These are phyloP conservation scores for Tolmerus cingulatus DNA, from an alignment of 2,888 invertebrate species.

Conservation along the genomic window DNA sequence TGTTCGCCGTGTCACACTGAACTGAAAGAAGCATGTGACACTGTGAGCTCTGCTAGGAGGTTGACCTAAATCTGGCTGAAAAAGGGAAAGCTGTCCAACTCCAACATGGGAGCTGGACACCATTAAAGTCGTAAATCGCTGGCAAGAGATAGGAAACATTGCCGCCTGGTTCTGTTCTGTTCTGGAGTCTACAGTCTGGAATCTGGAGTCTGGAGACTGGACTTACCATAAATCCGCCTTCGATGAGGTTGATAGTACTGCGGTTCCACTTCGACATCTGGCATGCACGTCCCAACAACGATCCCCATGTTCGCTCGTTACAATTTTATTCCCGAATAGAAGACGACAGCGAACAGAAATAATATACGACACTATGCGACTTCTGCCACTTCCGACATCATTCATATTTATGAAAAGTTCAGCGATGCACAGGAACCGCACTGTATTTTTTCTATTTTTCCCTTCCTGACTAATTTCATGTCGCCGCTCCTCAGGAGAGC, in stretches of 20 bases:
- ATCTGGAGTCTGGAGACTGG: neutral
- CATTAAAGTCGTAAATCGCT: neutral
- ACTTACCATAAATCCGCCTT: conserved; percentile 64
- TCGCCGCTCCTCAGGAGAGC: neutral
- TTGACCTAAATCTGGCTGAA: neutral
- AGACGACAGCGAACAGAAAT: neutral
- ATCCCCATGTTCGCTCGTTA: conserved; percentile 68
- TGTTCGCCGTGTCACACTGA: neutral
- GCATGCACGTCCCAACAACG: conserved; percentile 77
- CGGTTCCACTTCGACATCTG: conserved; percentile 71
- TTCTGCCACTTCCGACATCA: conserved; percentile 47
- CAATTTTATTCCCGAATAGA: conserved; percentile 52
- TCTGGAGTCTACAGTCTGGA: neutral
- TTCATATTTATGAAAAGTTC: conserved; percentile 19
- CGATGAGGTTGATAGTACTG: conserved; percentile 58
- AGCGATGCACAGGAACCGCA: neutral
- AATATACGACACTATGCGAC: conserved; percentile 53
- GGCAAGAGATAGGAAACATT: neutral
- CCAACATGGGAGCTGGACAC: neutral
- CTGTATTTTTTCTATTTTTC: neutral
- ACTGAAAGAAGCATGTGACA: neutral
- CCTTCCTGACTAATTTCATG: neutral
- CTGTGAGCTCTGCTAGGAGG: neutral
- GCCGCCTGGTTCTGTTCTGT: neutral
- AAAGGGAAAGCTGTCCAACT: neutral